Evolutionary conservation across 2,888 invertebrate species (phyloP).

Genomic region (Philaethria dido): DNA sequence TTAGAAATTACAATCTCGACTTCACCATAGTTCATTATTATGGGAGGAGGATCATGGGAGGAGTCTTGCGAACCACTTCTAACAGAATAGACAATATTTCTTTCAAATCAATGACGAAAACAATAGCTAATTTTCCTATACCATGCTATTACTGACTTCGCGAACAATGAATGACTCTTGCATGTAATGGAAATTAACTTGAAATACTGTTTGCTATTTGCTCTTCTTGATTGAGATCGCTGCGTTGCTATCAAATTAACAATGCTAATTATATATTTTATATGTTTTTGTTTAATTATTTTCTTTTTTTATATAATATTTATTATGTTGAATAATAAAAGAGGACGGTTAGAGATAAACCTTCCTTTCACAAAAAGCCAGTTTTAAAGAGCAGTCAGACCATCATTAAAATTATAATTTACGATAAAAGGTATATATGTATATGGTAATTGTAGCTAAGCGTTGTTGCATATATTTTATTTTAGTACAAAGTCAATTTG

Average conservation of each 20-base stretch:
- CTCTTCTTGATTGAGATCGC: not conserved
- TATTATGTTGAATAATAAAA: too few species aligned
- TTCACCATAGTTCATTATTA: constrained; percentile 17
- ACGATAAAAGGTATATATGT: not conserved
- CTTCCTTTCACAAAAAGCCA: too few species aligned
- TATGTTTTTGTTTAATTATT: too few species aligned
- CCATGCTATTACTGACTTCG: constrained; percentile 60
- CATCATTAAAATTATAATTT: too few species aligned
- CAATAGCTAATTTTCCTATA: constrained; percentile 65
- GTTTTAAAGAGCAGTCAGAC: too few species aligned
- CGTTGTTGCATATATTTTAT: constrained; percentile 2
- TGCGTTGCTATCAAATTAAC: not conserved
- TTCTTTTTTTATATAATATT: too few species aligned
- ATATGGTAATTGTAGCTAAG: constrained; percentile 1
- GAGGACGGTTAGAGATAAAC: too few species aligned
- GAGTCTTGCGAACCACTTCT: constrained; percentile 32
- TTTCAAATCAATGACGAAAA: constrained; percentile 56
- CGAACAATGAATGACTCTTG: constrained; percentile 58
- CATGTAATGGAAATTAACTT: constrained; percentile 29
- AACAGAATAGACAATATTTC: constrained; percentile 59
- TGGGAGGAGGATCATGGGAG: constrained; percentile 19
- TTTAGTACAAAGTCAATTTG: constrained; percentile 22
- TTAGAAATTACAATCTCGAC: constrained; percentile 10
- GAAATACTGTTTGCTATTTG: constrained; percentile 21
- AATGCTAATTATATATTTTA: not conserved